These are phyloP conservation scores for Octonoba sinensis DNA, from an alignment of 2,888 invertebrate genomes.

Conservation along the genomic window DNA sequence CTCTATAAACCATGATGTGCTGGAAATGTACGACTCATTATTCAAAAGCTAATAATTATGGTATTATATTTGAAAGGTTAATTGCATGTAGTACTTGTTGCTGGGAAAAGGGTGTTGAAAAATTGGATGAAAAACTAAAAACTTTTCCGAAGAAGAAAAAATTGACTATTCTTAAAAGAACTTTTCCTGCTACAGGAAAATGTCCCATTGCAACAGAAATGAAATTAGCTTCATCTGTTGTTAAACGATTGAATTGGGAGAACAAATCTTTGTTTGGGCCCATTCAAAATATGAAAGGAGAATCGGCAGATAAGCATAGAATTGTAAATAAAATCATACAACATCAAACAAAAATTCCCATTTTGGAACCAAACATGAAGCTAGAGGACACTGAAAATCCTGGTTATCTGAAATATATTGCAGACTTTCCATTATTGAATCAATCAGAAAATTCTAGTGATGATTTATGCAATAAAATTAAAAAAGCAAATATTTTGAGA, in stretches of 20 bases:
- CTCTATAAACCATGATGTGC: no score
- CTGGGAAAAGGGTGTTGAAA: not conserved
- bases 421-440: constrained; percentile 50
- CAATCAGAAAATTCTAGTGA: not conserved
- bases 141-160: constrained; percentile 12
- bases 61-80: no score
- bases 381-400: not conserved
- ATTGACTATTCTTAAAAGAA: constrained; percentile 8
- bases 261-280: constrained; percentile 48
- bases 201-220: constrained; percentile 9
- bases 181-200: not conserved
- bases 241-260: constrained; percentile 50
- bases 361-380: constrained; percentile 9
- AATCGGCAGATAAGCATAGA: not conserved
- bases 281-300: not conserved
- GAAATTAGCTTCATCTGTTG: constrained; percentile 27
- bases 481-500: constrained; percentile 27
- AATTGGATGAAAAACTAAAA: not conserved
- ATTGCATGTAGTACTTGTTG: not conserved
- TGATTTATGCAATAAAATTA: not conserved
- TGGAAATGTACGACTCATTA: no score
- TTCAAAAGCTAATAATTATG: no score
- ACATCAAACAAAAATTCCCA: constrained; percentile 27
- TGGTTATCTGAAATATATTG: not conserved
- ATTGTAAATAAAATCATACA: constrained; percentile 7